Conservation (phyloP, 2,888 invertebrate species). For the Strigamia maritima region DNA sequence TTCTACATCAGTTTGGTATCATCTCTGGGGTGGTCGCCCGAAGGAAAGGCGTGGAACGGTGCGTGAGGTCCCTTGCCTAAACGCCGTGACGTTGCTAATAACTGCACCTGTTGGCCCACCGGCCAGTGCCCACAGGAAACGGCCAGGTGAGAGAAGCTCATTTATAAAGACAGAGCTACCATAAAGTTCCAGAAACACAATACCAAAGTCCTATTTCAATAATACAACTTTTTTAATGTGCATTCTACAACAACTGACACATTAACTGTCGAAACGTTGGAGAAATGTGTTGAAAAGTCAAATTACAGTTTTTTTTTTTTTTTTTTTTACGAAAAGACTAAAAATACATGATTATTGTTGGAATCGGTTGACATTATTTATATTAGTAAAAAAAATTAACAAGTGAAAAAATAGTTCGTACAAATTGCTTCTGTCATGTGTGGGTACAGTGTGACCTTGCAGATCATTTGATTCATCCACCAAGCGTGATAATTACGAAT, state of each 20-base stretch:
- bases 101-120: constrained; percentile 24
- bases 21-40: constrained; percentile 7
- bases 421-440: neutral
- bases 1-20: neutral
- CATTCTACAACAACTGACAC: no score
- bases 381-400: neutral
- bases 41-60: neutral
- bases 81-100: neutral
- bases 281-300: no score
- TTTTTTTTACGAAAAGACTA: neutral
- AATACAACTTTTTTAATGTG: no score
- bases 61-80: constrained; percentile 10
- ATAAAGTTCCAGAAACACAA: neutral
- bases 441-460: neutral
- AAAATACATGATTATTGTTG: neutral
- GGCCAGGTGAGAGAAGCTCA: neutral
- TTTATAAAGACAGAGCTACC: neutral
- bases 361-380: neutral
- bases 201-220: no score
- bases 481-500: constrained; percentile 7
- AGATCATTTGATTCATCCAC: neutral
- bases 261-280: no score
- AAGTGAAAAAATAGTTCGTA: neutral
- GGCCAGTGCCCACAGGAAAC: constrained; percentile 11
- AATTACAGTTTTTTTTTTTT: no score